phyloP scores from a whole-genome alignment of 2,797 vertebrate species.

The Tenualosa thibaudeaui region DNA sequence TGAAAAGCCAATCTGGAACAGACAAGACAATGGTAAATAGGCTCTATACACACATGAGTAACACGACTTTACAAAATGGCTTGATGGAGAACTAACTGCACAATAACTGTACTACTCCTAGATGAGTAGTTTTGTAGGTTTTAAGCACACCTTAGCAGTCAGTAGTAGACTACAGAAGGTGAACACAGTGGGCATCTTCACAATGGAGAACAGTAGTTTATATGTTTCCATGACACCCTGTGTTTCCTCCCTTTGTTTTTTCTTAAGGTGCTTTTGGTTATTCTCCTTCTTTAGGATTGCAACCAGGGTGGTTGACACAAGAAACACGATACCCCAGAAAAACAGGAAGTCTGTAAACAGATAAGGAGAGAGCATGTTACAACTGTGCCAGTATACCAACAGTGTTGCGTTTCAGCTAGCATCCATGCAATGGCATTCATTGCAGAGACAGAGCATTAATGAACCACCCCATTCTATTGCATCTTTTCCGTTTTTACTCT shows the following conservation, averaged over 20 bases:
- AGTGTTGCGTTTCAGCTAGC: background rate
- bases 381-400: background rate
- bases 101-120: background rate
- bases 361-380: background rate
- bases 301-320: slow-evolving; percentile 93
- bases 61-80: background rate
- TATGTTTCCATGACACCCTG: slow-evolving; percentile 93
- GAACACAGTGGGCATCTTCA: slow-evolving; percentile 93
- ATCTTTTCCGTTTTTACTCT: too few species aligned
- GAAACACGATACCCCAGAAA: slow-evolving; percentile 93
- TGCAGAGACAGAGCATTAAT: background rate
- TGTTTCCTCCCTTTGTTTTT: slow-evolving; percentile 79
- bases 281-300: slow-evolving; percentile 92
- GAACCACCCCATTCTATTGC: background rate
- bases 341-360: slow-evolving; percentile 87
- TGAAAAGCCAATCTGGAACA: slow-evolving; percentile 90
- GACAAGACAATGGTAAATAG: slow-evolving; percentile 30
- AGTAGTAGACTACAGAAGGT: slow-evolving; percentile 91
- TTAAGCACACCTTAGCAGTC: slow-evolving; percentile 85
- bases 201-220: slow-evolving; percentile 85
- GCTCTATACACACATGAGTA: slow-evolving; percentile 6
- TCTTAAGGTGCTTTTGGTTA: slow-evolving; percentile 56
- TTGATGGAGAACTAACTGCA: background rate
- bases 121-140: background rate
- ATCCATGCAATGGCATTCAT: background rate